Conservation (phyloP, 2,888 invertebrate genomes). For the Helleia helle region DNA sequence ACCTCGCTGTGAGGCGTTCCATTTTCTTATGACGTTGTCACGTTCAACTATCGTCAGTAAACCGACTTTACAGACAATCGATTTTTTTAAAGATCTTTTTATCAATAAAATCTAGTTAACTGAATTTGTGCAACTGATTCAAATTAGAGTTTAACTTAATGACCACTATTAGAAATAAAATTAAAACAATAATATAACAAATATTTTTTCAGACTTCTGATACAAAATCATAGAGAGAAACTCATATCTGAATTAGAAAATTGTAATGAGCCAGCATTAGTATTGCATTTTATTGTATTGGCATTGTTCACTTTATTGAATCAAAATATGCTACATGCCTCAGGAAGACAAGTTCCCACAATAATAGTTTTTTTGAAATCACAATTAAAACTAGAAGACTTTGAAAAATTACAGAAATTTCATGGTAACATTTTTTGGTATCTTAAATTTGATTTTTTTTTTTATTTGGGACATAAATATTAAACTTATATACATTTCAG, state of each 20-base stretch:
- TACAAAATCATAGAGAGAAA: constrained; percentile 86
- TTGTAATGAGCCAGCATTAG: constrained; percentile 84
- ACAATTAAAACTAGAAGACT: constrained; percentile 78
- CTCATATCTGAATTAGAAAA: constrained; percentile 84
- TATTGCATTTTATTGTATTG: constrained; percentile 83
- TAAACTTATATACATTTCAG: too few relatives aligned
- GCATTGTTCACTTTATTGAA: constrained; percentile 87
- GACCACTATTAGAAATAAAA: too few relatives aligned
- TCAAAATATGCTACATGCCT: constrained; percentile 90
- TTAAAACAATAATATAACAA: too few relatives aligned
- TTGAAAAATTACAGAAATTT: constrained; percentile 77
- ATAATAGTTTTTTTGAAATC: constrained; percentile 83
- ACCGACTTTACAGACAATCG: too few relatives aligned
- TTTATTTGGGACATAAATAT: too few relatives aligned
- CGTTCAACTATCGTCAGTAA: too few relatives aligned
- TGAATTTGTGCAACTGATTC: too few relatives aligned
- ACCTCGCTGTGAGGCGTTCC: too few relatives aligned
- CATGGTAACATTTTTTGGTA: constrained; percentile 77
- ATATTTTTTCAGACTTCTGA: constrained; percentile 73
- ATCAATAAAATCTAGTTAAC: too few relatives aligned
- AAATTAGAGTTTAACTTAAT: too few relatives aligned
- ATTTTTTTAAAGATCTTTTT: too few relatives aligned
- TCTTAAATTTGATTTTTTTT: not conserved
- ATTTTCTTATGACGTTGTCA: too few relatives aligned
- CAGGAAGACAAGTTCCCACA: constrained; percentile 92